Conservation (phyloP, 2,888 invertebrate genomes). For the Agonopterix subpropinquella region DNA sequence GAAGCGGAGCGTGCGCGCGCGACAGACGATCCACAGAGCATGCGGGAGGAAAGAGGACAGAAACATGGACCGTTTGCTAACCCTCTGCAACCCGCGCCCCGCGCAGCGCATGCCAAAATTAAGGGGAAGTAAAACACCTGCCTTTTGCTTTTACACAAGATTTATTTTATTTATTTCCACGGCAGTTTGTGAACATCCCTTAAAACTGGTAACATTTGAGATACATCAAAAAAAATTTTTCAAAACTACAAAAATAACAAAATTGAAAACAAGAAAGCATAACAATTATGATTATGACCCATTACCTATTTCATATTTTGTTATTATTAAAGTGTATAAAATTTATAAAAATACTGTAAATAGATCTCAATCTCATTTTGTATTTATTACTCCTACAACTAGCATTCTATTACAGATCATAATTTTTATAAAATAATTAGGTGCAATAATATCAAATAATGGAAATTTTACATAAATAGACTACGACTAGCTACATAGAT, state of each 20-base stretch:
- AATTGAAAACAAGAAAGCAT: too few species aligned
- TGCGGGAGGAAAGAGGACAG: conserved; percentile 28
- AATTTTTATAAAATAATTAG: too few species aligned
- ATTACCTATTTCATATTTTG: neutral
- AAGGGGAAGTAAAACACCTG: conserved; percentile 48
- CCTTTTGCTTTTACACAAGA: conserved; percentile 13
- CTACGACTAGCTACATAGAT: too few species aligned
- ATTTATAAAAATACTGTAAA: conserved; percentile 3
- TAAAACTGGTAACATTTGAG: neutral
- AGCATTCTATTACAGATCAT: too few species aligned
- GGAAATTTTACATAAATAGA: too few species aligned
- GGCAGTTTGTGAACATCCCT: neutral
- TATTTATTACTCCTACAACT: neutral
- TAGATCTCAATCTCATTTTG: conserved; percentile 2
- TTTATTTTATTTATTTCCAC: conserved; percentile 1
- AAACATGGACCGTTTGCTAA: conserved; percentile 39
- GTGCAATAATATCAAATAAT: too few species aligned
- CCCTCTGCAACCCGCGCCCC: conserved; percentile 25
- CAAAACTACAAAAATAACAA: neutral
- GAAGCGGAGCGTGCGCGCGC: conserved; percentile 45
- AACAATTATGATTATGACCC: neutral
- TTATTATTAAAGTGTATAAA: neutral
- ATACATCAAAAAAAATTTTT: neutral
- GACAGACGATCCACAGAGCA: conserved; percentile 24
- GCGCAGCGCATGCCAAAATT: conserved; percentile 32